Conservation (phyloP, 2,888 invertebrate genomes). For the Autographa pulchrina region DNA sequence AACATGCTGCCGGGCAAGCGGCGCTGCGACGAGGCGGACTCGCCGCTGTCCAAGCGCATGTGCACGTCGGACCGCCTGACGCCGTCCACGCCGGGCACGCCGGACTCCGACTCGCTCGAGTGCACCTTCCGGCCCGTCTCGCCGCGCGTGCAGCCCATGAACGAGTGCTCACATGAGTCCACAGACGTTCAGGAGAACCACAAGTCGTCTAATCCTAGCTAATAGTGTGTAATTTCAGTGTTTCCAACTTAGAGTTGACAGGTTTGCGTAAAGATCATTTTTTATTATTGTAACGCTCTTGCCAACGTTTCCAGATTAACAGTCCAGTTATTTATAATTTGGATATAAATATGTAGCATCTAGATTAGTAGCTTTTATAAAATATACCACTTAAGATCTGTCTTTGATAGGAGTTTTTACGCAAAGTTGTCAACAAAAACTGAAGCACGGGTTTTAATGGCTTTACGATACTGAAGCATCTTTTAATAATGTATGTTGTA, state of each 20-base stretch:
- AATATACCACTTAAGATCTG: constrained; percentile 37
- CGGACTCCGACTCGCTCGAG: constrained; percentile 84
- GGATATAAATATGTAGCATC: constrained; percentile 34
- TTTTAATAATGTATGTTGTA: constrained; percentile 17
- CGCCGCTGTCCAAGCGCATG: constrained; percentile 81
- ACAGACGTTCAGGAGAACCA: constrained; percentile 72
- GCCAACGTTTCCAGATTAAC: constrained; percentile 44
- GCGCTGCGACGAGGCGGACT: constrained; percentile 90
- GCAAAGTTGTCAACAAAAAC: constrained; percentile 64
- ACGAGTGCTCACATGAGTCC: constrained; percentile 69
- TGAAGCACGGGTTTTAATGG: constrained; percentile 52
- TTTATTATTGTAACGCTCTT: constrained; percentile 31
- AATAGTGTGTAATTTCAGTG: constrained; percentile 67
- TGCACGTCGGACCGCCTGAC: constrained; percentile 78
- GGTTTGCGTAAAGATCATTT: constrained; percentile 49
- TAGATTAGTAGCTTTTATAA: constrained; percentile 48
- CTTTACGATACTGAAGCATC: constrained; percentile 34
- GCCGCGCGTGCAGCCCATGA: constrained; percentile 79
- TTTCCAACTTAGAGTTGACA: constrained; percentile 58
- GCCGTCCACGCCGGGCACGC: constrained; percentile 83
- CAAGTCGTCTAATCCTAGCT: constrained; percentile 83
- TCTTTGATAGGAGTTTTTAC: constrained; percentile 36
- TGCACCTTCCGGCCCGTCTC: constrained; percentile 88
- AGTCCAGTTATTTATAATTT: constrained; percentile 36
- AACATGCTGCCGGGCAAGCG: constrained; percentile 89